Conservation (phyloP, 2,113 vertebrate species). For the Rhegmatorhina hoffmannsi region DNA sequence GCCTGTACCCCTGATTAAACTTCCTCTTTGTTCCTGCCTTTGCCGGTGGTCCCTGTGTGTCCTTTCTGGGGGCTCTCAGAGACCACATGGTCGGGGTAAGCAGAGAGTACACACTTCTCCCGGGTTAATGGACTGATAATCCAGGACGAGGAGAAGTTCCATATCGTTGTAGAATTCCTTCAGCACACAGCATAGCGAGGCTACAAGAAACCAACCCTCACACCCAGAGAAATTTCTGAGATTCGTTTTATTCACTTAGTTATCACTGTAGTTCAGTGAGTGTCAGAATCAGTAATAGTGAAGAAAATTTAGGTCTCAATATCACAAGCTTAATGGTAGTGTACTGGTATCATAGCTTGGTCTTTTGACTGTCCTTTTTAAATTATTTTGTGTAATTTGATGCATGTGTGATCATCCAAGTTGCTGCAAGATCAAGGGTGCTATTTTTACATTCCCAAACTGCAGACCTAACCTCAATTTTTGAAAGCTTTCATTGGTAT, state of each 20-base stretch:
- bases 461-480: neutral
- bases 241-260: neutral
- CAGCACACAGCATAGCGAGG: no score
- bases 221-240: neutral
- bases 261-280: neutral
- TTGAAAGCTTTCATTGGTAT: neutral
- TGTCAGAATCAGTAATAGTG: neutral
- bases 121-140: no score
- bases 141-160: no score
- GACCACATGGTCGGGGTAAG: no score
- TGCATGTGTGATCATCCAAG: neutral
- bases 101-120: no score
- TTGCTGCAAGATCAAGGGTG: neutral
- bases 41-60: no score
- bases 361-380: neutral
- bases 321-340: neutral
- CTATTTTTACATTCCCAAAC: neutral
- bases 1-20: no score
- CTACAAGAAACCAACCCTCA: no score
- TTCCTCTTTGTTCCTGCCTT: no score
- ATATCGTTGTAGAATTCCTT: no score
- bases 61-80: no score
- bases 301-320: neutral
- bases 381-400: neutral
- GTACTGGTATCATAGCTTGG: neutral